A percentile compares a stretch with the other conserved stretches of the same genome.
These are phyloP conservation scores for Zingel zingel DNA, from an alignment of 2,113 vertebrate genomes.

Conservation along the genomic window DNA sequence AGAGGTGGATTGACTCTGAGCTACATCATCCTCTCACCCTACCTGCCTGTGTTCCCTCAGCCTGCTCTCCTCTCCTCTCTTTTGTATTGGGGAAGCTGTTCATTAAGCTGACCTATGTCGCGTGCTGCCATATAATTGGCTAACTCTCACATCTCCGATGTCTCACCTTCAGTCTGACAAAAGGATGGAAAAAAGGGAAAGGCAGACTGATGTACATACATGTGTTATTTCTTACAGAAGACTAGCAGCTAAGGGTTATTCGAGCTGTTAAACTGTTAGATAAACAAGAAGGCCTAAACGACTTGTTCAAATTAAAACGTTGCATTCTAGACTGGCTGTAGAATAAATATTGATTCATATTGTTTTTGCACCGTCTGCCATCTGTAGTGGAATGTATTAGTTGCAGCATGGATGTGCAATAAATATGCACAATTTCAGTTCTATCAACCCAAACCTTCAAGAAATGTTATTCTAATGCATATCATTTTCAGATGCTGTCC, in stretches of 20 bases:
- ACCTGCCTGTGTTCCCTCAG: constrained; percentile 7
- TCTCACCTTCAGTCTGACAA: constrained; percentile 66
- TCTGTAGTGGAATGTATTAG: constrained; percentile 38
- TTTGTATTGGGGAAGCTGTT: constrained; percentile 38
- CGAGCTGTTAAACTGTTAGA: constrained; percentile 71
- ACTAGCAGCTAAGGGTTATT: constrained; percentile 58
- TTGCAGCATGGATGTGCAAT: constrained; percentile 20
- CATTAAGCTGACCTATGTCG: constrained; percentile 50
- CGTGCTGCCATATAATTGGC: constrained; percentile 63
- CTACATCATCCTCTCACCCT: constrained; percentile 17
- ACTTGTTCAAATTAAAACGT: constrained; percentile 38
- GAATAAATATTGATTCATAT: constrained; percentile 40
- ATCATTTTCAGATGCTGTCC: background rate
- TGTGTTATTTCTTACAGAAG: constrained; percentile 55
- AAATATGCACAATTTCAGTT: constrained; percentile 36
- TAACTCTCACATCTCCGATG: constrained; percentile 40
- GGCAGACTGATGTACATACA: constrained; percentile 58
- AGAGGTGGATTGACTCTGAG: constrained; percentile 24
- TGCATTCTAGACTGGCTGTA: constrained; percentile 30
- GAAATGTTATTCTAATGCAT: constrained; percentile 4
- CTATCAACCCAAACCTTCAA: constrained; percentile 5
- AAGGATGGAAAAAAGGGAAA: background rate
- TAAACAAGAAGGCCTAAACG: constrained; percentile 51
- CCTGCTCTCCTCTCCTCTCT: constrained; percentile 16
- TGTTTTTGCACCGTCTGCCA: constrained; percentile 45